Evolutionary conservation across 1,140 invertebrate genomes (phyloP).

Genomic region (Venustaconcha ellipsiformis): DNA sequence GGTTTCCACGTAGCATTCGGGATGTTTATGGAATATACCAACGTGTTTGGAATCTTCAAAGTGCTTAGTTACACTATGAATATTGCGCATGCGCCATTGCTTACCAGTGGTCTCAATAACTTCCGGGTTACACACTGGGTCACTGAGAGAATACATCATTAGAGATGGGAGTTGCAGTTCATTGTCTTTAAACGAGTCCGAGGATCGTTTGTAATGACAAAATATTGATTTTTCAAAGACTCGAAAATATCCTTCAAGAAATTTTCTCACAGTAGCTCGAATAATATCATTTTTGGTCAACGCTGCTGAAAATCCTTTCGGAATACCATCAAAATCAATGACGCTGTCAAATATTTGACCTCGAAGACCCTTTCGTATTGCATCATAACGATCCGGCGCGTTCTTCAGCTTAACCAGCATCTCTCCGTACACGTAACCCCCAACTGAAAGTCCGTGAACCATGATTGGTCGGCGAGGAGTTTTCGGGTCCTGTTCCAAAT

Average conservation of each 20-base stretch:
- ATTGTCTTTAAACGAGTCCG: conserved; percentile 84
- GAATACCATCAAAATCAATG: conserved; percentile 85
- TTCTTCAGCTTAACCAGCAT: conserved; percentile 77
- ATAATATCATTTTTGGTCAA: conserved; percentile 80
- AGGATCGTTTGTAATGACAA: conserved; percentile 83
- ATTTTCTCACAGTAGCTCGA: conserved; percentile 75
- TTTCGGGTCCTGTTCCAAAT: conserved; percentile 71
- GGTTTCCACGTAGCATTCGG: conserved; percentile 83
- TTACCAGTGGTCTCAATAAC: conserved; percentile 78
- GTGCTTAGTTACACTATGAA: conserved; percentile 81
- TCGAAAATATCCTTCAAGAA: conserved; percentile 66
- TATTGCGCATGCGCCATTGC: conserved; percentile 71
- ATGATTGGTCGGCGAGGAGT: conserved; percentile 75
- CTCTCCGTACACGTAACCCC: conserved; percentile 88
- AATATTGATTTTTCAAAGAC: conserved; percentile 73
- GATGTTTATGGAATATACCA: conserved; percentile 81
- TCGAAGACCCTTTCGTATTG: conserved; percentile 78
- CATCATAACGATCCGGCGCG: conserved; percentile 76
- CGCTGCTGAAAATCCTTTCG: conserved; percentile 81
- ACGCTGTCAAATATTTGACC: conserved; percentile 90
- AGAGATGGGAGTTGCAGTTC: conserved; percentile 80
- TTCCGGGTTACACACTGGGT: conserved; percentile 80
- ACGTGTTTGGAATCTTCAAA: conserved; percentile 89
- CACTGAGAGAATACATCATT: conserved; percentile 83
- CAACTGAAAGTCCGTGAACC: conserved; percentile 91